Evolutionary conservation across 2,113 vertebrate species (phyloP).

Genomic region (Malurus alboscapulatus): DNA sequence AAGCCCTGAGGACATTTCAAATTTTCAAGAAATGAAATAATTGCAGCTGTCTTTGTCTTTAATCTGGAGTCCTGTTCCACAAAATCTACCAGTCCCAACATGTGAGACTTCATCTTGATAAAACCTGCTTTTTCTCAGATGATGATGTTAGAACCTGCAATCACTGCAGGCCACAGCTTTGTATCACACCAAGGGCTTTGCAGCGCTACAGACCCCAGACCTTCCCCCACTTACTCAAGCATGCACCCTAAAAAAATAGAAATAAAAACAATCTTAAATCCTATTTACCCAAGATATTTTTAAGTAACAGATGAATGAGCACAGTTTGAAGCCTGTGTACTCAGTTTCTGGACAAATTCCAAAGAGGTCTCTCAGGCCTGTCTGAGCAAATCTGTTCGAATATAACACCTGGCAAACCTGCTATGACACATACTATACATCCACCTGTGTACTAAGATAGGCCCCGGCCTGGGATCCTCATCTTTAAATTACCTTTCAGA

Average conservation of each 20-base stretch:
- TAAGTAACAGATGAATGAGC: not conserved
- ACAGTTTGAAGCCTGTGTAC: not conserved
- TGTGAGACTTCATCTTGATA: not conserved
- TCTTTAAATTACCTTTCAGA: not conserved
- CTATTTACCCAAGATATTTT: not conserved
- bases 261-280: not conserved
- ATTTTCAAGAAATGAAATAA: conserved; percentile 32
- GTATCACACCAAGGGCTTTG: not conserved
- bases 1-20: not conserved
- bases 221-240: not conserved
- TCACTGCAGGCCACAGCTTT: not conserved
- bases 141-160: not conserved
- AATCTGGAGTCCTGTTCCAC: not conserved
- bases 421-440: not conserved
- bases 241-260: not conserved
- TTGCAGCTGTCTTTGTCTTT: not conserved
- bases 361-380: not conserved
- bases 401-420: not conserved
- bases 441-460: not conserved
- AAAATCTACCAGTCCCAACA: not conserved
- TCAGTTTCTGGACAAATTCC: not conserved
- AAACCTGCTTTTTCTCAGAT: not conserved
- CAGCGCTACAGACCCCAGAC: not conserved
- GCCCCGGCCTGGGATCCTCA: not conserved
- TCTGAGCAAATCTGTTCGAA: conserved; percentile 1